These are phyloP conservation scores for Dryas iulia DNA, from an alignment of 1,140 invertebrate genomes.

Conservation along the genomic window DNA sequence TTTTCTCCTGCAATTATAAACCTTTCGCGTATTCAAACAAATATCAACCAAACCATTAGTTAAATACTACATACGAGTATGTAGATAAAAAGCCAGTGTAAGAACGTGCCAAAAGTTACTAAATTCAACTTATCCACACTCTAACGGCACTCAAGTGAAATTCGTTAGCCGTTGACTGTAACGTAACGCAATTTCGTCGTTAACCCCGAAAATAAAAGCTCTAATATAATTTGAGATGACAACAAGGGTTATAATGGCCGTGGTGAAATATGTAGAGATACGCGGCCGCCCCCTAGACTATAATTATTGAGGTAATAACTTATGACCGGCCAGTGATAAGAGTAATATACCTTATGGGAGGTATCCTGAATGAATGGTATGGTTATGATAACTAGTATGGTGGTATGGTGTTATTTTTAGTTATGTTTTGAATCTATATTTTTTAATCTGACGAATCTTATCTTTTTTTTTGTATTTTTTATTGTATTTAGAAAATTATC, in stretches of 20 bases:
- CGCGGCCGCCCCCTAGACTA: conserved; percentile 23
- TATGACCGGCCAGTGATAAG: conserved; percentile 34
- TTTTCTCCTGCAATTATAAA: too few relatives aligned
- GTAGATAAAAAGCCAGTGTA: neutral
- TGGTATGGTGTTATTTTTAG: neutral
- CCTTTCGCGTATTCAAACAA: too few relatives aligned
- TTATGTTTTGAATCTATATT: too few relatives aligned
- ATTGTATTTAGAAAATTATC: too few relatives aligned
- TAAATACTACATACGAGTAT: too few relatives aligned
- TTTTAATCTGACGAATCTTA: too few relatives aligned
- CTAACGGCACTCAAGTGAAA: conserved; percentile 17
- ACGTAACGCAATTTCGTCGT: conserved; percentile 16
- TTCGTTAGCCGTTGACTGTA: conserved; percentile 5
- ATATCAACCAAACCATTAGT: too few relatives aligned
- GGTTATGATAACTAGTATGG: neutral
- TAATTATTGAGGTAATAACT: conserved; percentile 43
- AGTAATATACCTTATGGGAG: conserved; percentile 34
- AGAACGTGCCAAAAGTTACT: neutral
- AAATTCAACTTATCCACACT: conserved; percentile 7
- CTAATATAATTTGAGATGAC: conserved; percentile 20
- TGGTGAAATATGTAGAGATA: conserved; percentile 25
- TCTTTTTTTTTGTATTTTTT: too few relatives aligned
- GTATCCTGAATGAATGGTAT: neutral
- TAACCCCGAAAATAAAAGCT: conserved; percentile 17
- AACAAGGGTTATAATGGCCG: conserved; percentile 31